Percentiles rank a stretch among this genome's conserved stretches.
Conservation (phyloP, 1,140 invertebrate species). For the Drosophila sp. region DNA sequence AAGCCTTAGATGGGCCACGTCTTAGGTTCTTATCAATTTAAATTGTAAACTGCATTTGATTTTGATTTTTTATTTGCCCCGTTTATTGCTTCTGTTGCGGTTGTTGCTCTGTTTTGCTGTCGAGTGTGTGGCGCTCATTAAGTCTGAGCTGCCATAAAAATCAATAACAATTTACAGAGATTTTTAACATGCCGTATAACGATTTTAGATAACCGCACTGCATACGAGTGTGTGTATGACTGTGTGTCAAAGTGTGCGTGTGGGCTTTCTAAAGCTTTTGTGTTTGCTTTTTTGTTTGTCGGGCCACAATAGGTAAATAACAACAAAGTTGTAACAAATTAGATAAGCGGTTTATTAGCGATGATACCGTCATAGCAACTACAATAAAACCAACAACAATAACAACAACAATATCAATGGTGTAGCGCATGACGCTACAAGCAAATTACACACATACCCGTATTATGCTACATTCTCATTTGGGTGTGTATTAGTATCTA, state of each 20-base stretch:
- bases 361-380: constrained; percentile 47
- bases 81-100: constrained; percentile 1
- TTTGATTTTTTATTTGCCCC: constrained; percentile 8
- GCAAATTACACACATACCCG: constrained; percentile 33
- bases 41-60: constrained; percentile 56
- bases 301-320: constrained; percentile 61
- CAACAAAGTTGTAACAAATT: constrained; percentile 71
- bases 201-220: constrained; percentile 46
- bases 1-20: constrained; percentile 4
- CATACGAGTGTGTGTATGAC: constrained; percentile 3
- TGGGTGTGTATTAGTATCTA: constrained; percentile 16
- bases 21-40: constrained; percentile 57
- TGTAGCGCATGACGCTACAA: constrained; percentile 34
- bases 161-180: constrained; percentile 69
- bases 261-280: constrained; percentile 54
- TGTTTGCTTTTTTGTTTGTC: constrained; percentile 51
- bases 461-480: not conserved
- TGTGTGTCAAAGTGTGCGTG: constrained; percentile 41
- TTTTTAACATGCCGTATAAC: constrained; percentile 64
- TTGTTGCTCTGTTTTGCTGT: not conserved
- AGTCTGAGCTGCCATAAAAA: constrained; percentile 49
- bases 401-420: constrained; percentile 38
- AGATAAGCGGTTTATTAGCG: constrained; percentile 76
- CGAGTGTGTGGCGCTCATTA: constrained; percentile 47
- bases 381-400: constrained; percentile 20